Base-by-base conservation (phyloP, 1,140 invertebrate genomes). In the Melitaea cinxia region DNA sequence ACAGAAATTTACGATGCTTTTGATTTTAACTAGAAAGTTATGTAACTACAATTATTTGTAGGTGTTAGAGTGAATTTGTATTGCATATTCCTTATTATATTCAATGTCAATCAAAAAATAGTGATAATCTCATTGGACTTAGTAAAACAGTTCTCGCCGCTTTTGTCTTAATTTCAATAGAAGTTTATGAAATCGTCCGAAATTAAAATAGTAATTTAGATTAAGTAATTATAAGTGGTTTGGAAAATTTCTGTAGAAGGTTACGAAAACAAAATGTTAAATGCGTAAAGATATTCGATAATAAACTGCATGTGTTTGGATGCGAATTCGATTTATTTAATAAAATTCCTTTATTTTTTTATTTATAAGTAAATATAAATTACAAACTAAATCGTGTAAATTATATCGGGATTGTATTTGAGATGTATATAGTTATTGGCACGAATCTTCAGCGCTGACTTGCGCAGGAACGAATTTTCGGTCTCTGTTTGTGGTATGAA, bases 231-330 rank as follows among this genome's bases (percentile, higher is more conserved):
- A 61, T 88, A 86, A 85, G 81, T 67, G 75, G 82, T 88, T 88
- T 87, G 82, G 80, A 85, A 84, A 83, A 77, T 85, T 80, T 83
- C 75, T 79, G 80, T 89, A 88, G 85, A 70, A 68, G 52, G 59
- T 73, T 62, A 79, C 62, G 61, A 65, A 70, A 80, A n/a, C n/a
- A n/a, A 67, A 81, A 80, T 81, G 81, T 85, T 83, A 81, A 82
- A 82, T 81, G 84, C 67, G 73, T 79, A 72, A 72, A 62, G 61
- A 73, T 83, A 79, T 79, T 82, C 77, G 77, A 73, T 80, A 87
- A 88, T 85, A 88, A 88, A 89, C 66, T 68, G 69, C 78, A 84
- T 80, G 75, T 85, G 84, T 88, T 88, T 87, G 78, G 72, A 87
- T 80, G 83, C 74, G 66, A 76, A 52, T 63, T 68, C 52, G 57